These are phyloP conservation scores for Pelecanus crispus DNA, from an alignment of 2,113 vertebrate species.

Conservation along the genomic window DNA sequence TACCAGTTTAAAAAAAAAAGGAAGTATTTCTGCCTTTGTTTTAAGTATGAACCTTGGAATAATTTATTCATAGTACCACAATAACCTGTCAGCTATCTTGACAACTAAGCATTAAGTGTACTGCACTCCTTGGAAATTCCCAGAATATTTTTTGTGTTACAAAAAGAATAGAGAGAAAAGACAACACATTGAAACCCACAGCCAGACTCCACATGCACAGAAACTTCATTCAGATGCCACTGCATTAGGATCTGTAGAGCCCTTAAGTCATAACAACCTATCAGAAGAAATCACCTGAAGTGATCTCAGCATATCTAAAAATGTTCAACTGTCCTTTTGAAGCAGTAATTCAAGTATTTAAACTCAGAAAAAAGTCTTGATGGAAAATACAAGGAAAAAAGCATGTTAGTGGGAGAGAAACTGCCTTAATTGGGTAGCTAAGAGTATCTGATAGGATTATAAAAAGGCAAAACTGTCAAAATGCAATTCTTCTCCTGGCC, in stretches of 20 bases:
- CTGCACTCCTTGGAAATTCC: constrained; percentile 15
- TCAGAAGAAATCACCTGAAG: constrained; percentile 45
- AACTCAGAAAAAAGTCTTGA: constrained; percentile 14
- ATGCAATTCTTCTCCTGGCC: not conserved
- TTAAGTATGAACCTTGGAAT: constrained; percentile 32
- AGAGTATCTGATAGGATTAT: constrained; percentile 13
- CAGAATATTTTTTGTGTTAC: not conserved
- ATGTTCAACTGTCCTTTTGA: constrained; percentile 38
- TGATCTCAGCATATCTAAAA: constrained; percentile 31
- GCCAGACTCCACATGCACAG: constrained; percentile 15
- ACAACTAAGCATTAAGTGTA: constrained; percentile 54
- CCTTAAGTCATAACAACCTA: constrained; percentile 55
- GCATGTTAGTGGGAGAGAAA: constrained; percentile 22
- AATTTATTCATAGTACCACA: constrained; percentile 53
- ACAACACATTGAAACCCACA: constrained; percentile 8
- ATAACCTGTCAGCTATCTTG: constrained; percentile 44
- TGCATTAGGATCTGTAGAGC: constrained; percentile 15
- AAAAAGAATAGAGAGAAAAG: constrained; percentile 10
- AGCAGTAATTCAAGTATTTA: constrained; percentile 44
- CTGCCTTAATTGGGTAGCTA: constrained; percentile 11
- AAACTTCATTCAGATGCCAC: constrained; percentile 34
- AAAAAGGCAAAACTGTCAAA: constrained; percentile 18
- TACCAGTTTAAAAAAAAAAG: not conserved
- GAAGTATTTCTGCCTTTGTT: not conserved
- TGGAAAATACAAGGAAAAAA: constrained; percentile 11